Evolutionary conservation across 1,140 invertebrate species (phyloP).

Genomic region (Drosophila kikkawai): DNA sequence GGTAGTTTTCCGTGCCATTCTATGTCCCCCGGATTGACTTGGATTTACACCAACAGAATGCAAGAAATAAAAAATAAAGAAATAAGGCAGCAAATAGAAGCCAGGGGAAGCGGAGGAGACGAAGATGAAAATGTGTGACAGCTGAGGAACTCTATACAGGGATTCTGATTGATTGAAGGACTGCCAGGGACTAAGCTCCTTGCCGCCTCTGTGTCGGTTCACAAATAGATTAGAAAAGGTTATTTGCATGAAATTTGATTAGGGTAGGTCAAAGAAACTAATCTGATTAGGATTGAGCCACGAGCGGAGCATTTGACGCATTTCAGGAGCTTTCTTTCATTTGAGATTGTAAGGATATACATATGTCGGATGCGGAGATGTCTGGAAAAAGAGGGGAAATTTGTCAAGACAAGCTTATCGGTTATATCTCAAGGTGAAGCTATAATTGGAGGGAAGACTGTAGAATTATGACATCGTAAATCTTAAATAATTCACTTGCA

Average conservation of each 20-base stretch:
- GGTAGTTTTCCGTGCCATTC: slow-evolving; percentile 46
- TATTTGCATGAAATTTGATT: slow-evolving; percentile 76
- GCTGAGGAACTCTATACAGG: slow-evolving; percentile 54
- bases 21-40: slow-evolving; percentile 69
- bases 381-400: slow-evolving; percentile 3
- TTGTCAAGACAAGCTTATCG: slow-evolving; percentile 32
- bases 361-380: slow-evolving; percentile 1
- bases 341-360: not conserved
- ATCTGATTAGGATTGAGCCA: slow-evolving; percentile 69
- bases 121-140: slow-evolving; percentile 54
- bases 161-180: slow-evolving; percentile 63
- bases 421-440: slow-evolving; percentile 23
- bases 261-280: slow-evolving; percentile 76
- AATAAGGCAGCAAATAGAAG: not conserved
- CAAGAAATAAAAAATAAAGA: not conserved
- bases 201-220: slow-evolving; percentile 52
- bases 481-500: not conserved
- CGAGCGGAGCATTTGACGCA: slow-evolving; percentile 36
- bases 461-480: not conserved
- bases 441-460: slow-evolving; percentile 3
- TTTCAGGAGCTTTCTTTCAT: slow-evolving; percentile 37
- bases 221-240: slow-evolving; percentile 71
- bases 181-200: slow-evolving; percentile 48
- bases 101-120: slow-evolving; percentile 1
- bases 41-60: slow-evolving; percentile 69